These are phyloP conservation scores for Drosophila nannoptera DNA, from an alignment of 1,140 invertebrate species.

Conservation along the genomic window DNA sequence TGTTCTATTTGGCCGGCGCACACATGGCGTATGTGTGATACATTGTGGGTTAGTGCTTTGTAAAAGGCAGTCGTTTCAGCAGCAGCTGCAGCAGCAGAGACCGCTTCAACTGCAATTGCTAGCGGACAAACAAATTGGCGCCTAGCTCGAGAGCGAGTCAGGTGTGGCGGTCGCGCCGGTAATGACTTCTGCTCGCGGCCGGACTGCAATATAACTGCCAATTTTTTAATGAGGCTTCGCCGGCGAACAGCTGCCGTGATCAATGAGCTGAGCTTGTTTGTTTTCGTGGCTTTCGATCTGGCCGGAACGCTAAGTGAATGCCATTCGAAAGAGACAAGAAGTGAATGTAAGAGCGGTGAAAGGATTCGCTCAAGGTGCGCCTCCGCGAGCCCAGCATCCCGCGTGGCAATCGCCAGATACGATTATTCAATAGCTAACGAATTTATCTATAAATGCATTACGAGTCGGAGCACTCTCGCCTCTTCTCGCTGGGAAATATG, in stretches of 20 bases:
- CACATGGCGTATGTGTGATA: slow-evolving; percentile 56
- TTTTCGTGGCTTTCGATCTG: slow-evolving; percentile 5
- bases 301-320: slow-evolving; percentile 51
- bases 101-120: slow-evolving; percentile 52
- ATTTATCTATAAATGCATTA: slow-evolving; percentile 65
- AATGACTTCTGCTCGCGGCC: slow-evolving; percentile 69
- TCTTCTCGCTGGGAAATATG: slow-evolving; percentile 45
- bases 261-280: slow-evolving; percentile 21
- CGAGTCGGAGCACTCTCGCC: slow-evolving; percentile 32
- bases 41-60: slow-evolving; percentile 37
- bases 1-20: slow-evolving; percentile 26
- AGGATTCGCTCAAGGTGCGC: slow-evolving; percentile 45
- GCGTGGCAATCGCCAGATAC: too few relatives aligned
- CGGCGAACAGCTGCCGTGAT: slow-evolving; percentile 11
- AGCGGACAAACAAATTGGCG: slow-evolving; percentile 42
- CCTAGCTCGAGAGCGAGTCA: slow-evolving; percentile 27
- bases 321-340: slow-evolving; percentile 11
- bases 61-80: slow-evolving; percentile 13
- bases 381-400: background rate
- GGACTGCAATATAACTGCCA: slow-evolving; percentile 19
- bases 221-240: slow-evolving; percentile 58
- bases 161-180: slow-evolving; percentile 61
- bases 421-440: slow-evolving; percentile 11
- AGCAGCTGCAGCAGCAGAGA: slow-evolving; percentile 3
- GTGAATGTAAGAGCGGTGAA: slow-evolving; percentile 30